Percentiles rank a stretch among this genome's conserved stretches.
Evolutionary conservation across 2,888 invertebrate species (phyloP).

Genomic region (Cantharis lateralis): DNA sequence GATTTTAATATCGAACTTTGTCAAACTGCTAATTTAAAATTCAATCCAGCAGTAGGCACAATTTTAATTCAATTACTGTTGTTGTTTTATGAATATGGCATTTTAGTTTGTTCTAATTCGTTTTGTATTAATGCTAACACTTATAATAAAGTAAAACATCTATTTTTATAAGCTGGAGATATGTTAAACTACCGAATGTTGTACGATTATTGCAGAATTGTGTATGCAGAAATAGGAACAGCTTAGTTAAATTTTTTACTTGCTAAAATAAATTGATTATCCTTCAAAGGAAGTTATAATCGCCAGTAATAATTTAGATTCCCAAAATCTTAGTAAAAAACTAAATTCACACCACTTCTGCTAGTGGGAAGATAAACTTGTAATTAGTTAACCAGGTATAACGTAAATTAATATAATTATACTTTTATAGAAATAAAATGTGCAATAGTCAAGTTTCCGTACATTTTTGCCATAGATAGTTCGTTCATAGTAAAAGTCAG

Average conservation of each 20-base stretch:
- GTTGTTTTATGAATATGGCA: neutral
- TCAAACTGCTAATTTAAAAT: slow-evolving; percentile 16
- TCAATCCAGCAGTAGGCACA: slow-evolving; percentile 31
- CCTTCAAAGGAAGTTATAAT: no score
- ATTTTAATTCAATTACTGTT: slow-evolving; percentile 20
- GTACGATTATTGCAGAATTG: neutral
- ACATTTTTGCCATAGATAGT: no score
- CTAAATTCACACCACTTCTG: no score
- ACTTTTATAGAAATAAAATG: no score
- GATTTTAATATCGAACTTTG: slow-evolving; percentile 17
- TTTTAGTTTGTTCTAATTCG: neutral
- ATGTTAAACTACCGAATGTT: slow-evolving; percentile 12
- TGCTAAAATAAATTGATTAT: neutral
- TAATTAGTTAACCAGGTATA: no score
- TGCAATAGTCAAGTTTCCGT: no score
- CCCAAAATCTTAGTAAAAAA: no score
- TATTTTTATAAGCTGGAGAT: slow-evolving; percentile 24
- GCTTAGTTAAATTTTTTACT: neutral
- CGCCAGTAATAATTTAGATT: no score
- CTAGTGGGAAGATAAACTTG: no score
- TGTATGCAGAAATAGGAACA: neutral
- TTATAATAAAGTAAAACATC: slow-evolving; percentile 7
- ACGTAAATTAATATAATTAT: no score
- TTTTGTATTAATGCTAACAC: slow-evolving; percentile 2
- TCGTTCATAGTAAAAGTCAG: no score